A percentile compares a stretch with the other conserved stretches of the same genome.
These are phyloP conservation scores for Drosophila melanica DNA, from an alignment of 1,140 invertebrate genomes.

Conservation along the genomic window DNA sequence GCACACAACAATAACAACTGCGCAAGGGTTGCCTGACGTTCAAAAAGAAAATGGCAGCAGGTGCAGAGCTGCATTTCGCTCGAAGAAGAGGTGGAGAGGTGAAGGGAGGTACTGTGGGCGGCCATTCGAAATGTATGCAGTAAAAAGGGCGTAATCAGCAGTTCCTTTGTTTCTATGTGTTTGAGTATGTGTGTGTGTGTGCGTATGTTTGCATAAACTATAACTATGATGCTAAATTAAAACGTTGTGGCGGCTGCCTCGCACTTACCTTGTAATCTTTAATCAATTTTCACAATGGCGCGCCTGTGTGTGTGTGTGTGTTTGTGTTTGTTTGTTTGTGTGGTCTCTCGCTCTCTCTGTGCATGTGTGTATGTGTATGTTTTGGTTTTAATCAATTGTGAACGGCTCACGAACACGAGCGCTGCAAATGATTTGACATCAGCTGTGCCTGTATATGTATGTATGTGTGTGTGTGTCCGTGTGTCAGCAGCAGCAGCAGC, in stretches of 20 bases:
- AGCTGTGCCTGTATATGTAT: conserved; percentile 61
- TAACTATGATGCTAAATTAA: conserved; percentile 63
- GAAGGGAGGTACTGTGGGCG: conserved; percentile 12
- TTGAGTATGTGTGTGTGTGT: conserved; percentile 2
- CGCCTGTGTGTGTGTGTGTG: conserved; percentile 37
- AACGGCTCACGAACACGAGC: conserved; percentile 68
- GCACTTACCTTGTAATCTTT: conserved; percentile 76
- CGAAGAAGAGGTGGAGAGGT: neutral
- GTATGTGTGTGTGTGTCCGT: conserved; percentile 50
- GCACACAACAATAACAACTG: conserved; percentile 30
- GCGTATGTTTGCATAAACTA: conserved; percentile 38
- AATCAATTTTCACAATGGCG: conserved; percentile 75
- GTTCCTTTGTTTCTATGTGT: conserved; percentile 20
- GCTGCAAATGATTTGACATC: conserved; percentile 76
- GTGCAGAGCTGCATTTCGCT: conserved; percentile 61
- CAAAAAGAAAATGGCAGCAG: conserved; percentile 76
- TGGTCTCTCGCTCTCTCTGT: conserved; percentile 7
- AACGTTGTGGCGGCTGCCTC: conserved; percentile 32
- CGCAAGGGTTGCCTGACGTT: conserved; percentile 66
- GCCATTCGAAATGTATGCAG: conserved; percentile 56
- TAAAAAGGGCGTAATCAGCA: conserved; percentile 67
- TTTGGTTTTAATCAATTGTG: conserved; percentile 82
- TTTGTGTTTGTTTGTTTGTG: conserved; percentile 22
- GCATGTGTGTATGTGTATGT: conserved; percentile 44
- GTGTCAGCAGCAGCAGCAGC: conserved; percentile 52